Percentiles rank a stretch among this genome's conserved stretches.
phyloP scores from a whole-genome alignment of 1,140 invertebrate genomes.

The Drosophila kurseongensis region DNA sequence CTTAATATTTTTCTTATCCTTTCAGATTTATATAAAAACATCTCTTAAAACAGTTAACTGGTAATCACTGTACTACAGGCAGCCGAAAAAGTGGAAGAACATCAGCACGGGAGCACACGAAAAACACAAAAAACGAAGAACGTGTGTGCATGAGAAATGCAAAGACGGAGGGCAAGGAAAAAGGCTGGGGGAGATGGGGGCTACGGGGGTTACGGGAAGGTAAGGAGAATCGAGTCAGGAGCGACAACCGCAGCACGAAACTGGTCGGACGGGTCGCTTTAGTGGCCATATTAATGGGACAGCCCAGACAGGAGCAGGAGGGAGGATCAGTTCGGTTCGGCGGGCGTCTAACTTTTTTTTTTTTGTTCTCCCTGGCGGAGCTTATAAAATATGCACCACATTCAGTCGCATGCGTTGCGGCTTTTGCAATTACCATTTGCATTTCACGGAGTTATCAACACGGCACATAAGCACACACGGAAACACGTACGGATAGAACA shows the following conservation, averaged over 20 bases:
- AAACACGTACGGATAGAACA: slow-evolving; percentile 49
- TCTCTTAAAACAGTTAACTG: slow-evolving; percentile 6
- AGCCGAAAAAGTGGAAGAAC: slow-evolving; percentile 68
- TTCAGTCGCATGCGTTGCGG: slow-evolving; percentile 50
- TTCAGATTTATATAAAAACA: too few species aligned
- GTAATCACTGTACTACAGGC: slow-evolving; percentile 43
- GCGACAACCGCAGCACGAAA: slow-evolving; percentile 61
- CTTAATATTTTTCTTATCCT: too few species aligned
- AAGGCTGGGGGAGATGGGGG: slow-evolving; percentile 9
- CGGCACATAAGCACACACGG: slow-evolving; percentile 22
- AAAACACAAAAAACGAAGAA: slow-evolving; percentile 31
- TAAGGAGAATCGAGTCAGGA: slow-evolving; percentile 38
- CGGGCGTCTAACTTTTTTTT: slow-evolving; percentile 28
- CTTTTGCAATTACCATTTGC: slow-evolving; percentile 69
- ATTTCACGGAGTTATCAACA: slow-evolving; percentile 59
- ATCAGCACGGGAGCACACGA: slow-evolving; percentile 55
- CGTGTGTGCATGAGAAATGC: slow-evolving; percentile 73
- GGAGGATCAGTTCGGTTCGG: slow-evolving; percentile 32
- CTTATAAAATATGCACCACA: slow-evolving; percentile 55
- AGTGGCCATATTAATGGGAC: slow-evolving; percentile 15
- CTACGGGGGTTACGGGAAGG: neutral
- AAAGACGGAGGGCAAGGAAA: slow-evolving; percentile 45
- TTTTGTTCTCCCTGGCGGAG: slow-evolving; percentile 15
- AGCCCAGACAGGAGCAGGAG: slow-evolving; percentile 57
- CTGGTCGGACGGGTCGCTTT: slow-evolving; percentile 73